Conservation (phyloP, 2,113 vertebrate species). For the Zingel zingel region DNA sequence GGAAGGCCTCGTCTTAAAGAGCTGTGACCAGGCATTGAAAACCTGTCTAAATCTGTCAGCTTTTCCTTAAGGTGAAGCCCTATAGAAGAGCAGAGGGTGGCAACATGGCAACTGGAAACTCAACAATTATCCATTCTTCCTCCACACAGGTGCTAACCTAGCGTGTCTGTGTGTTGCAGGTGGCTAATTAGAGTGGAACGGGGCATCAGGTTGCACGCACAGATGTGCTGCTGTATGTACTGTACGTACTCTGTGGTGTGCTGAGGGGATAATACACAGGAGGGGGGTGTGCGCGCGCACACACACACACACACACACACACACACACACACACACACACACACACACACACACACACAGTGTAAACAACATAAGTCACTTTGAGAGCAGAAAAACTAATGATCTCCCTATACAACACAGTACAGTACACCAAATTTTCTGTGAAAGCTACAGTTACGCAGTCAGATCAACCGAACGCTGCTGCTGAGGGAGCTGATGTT, state of each 20-base stretch:
- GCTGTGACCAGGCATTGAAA: conserved; percentile 50
- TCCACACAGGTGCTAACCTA: conserved; percentile 67
- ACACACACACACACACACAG: neutral
- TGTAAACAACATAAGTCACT: conserved; percentile 27
- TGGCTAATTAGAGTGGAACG: conserved; percentile 71
- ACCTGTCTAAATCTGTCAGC: conserved; percentile 60
- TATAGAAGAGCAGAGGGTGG: conserved; percentile 50
- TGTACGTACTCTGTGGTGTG: conserved; percentile 5
- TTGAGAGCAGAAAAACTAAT: conserved; percentile 31
- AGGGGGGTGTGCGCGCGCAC: neutral
- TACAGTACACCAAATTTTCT: neutral
- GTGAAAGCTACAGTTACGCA: neutral
- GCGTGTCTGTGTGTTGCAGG: conserved; percentile 62
- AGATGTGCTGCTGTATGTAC: conserved; percentile 53
- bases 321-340: neutral
- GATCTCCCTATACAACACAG: neutral
- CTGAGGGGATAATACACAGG: conserved; percentile 1
- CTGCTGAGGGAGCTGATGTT: conserved; percentile 40
- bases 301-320: conserved; percentile 1
- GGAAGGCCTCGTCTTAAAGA: conserved; percentile 26
- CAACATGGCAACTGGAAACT: conserved; percentile 66
- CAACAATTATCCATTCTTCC: conserved; percentile 64
- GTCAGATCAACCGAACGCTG: conserved; percentile 6
- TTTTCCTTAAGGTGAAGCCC: conserved; percentile 42
- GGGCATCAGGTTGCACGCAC: conserved; percentile 66